Base-by-base conservation (phyloP, 2,888 invertebrate species). In the Athalia cordata region DNA sequence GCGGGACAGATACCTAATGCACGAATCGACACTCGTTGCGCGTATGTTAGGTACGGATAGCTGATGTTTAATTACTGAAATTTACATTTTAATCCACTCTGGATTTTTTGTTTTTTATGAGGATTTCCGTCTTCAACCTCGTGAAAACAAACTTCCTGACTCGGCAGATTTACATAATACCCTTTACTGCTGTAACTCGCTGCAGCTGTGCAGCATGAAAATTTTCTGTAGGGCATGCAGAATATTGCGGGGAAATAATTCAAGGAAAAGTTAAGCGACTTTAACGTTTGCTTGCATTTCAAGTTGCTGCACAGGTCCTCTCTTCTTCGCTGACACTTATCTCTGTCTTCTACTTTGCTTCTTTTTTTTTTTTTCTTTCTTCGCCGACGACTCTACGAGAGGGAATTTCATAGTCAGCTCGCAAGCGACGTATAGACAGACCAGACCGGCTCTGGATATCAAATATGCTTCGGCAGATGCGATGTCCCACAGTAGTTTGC, bases 381-480 rank as follows among this genome's bases (percentile, higher is more conserved):
- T 13, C 59, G 0, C n/a, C 2, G 13, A n/a, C 59, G 4, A 62
- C 43, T 62, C 62, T 62, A 11, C 52, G 52, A 52, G 11, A 52
- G 55, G n/a, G 55, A 55, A 15, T 13, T n/a, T 4, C 5, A 62
- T 4, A 62, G 62, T 13, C 3, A 13, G 62, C 5, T n/a, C 4
- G 13, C 11, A 13, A 8, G 62, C 4, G 62, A n/a, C n/a, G 13
- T 8, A 62, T 8, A 13, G 62, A 29, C 4, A n/a, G 62, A 29
- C 62, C 4, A n/a, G 62, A 15, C 13, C 9, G 15, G 75, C 64
- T 75, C 47, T 62, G 62, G 84, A 83, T 85, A 89, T 89, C 86
- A 89, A 89, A 89, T 89, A 89, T 89, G 88, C 89, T 84, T 78
- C 85, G 87, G 85, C 89, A 89, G 89, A 89, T 89, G 89, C 86